Percentiles rank a stretch among this genome's conserved stretches.
phyloP scores from a whole-genome alignment of 2,888 invertebrate species.

The Hypsopygia costalis region DNA sequence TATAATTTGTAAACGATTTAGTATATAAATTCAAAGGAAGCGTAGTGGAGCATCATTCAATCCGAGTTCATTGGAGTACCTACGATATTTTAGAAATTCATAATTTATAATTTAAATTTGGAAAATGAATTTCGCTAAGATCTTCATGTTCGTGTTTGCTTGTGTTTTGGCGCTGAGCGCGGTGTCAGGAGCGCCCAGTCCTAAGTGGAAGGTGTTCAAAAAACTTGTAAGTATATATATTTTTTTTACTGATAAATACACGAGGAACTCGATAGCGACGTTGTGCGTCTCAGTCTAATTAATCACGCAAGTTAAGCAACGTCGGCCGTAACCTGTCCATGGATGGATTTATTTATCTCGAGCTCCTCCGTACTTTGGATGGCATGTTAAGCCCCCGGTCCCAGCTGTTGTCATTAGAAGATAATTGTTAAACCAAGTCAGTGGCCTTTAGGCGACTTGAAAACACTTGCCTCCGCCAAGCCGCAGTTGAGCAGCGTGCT shows the following conservation, averaged over 20 bases:
- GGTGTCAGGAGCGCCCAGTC: conserved; percentile 42
- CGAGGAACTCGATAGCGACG: too few relatives aligned
- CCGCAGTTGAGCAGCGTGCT: too few relatives aligned
- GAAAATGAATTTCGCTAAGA: conserved; percentile 43
- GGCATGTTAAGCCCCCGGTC: too few relatives aligned
- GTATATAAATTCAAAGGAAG: neutral
- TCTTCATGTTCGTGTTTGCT: conserved; percentile 43
- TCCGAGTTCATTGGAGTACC: neutral
- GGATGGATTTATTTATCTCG: too few relatives aligned
- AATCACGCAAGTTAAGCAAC: too few relatives aligned
- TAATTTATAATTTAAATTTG: neutral
- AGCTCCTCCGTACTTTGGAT: too few relatives aligned
- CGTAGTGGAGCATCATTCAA: neutral
- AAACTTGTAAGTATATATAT: conserved; percentile 43
- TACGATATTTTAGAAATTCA: neutral
- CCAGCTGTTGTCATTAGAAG: too few relatives aligned
- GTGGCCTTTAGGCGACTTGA: too few relatives aligned
- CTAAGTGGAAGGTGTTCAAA: conserved; percentile 49
- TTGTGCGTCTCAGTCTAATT: too few relatives aligned
- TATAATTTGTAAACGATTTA: neutral
- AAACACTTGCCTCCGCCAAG: too few relatives aligned
- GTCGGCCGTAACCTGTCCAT: too few relatives aligned
- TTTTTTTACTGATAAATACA: conserved; percentile 1
- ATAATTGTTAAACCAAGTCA: too few relatives aligned
- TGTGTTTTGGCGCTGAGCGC: conserved; percentile 35